phyloP scores from a whole-genome alignment of 2,797 vertebrate species.

The Pipistrellus pipistrellus region DNA sequence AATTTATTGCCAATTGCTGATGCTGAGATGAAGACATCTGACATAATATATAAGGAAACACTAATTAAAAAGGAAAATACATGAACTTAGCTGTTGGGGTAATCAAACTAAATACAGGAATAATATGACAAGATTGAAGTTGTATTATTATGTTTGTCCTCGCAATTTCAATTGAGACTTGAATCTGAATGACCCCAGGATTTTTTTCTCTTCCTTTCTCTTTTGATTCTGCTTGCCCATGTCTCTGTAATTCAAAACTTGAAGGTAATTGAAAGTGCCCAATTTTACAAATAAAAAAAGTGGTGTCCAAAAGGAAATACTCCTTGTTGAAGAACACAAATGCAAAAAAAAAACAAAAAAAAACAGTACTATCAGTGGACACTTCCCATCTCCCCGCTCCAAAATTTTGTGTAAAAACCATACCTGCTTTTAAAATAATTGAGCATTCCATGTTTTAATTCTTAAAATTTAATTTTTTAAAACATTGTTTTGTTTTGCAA shows the following conservation, averaged over 20 bases:
- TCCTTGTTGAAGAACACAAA: not conserved
- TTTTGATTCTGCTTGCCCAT: not conserved
- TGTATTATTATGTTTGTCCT: not conserved
- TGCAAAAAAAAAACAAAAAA: not conserved
- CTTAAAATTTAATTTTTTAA: not conserved
- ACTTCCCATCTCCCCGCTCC: no score
- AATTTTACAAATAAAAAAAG: slow-evolving; percentile 10
- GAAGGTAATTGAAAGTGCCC: not conserved
- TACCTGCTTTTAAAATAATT: slow-evolving; percentile 34
- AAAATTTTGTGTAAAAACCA: not conserved
- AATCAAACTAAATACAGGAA: slow-evolving; percentile 26
- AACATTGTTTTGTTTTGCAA: not conserved
- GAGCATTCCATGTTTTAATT: not conserved
- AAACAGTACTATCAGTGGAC: not conserved
- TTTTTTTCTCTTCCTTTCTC: not conserved
- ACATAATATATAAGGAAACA: not conserved
- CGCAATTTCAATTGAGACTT: not conserved
- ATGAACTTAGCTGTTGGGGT: slow-evolving; percentile 23
- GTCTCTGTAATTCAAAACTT: not conserved
- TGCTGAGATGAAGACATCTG: not conserved
- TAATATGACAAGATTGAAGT: not conserved
- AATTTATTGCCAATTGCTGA: slow-evolving; percentile 23
- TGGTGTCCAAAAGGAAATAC: not conserved
- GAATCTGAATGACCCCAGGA: not conserved
- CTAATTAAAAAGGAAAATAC: not conserved